A percentile compares a stretch with the other conserved stretches of the same genome.
These are phyloP conservation scores for Falco punctatus DNA, from an alignment of 2,113 vertebrate species.

Conservation along the genomic window DNA sequence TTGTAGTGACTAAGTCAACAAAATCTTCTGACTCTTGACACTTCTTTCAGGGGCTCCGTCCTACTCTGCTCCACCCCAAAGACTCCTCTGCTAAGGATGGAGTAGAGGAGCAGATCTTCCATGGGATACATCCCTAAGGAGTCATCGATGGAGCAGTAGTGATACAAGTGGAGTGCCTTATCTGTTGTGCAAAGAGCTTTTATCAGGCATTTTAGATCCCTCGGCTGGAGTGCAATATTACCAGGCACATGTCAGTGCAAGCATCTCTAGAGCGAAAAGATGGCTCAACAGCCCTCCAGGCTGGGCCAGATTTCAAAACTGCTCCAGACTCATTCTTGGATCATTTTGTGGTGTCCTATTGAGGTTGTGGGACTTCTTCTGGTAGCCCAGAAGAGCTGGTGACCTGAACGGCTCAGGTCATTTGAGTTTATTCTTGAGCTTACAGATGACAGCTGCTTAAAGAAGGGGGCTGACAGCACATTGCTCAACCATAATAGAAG, in stretches of 20 bases:
- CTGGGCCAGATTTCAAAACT: background rate
- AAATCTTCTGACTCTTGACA: background rate
- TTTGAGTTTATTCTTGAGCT: background rate
- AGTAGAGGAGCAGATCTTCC: background rate
- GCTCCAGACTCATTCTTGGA: background rate
- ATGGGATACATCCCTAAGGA: background rate
- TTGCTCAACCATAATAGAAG: background rate
- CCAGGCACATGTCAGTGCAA: background rate
- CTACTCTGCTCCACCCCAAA: background rate
- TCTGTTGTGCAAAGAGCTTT: background rate
- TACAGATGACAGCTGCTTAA: background rate
- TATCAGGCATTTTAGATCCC: background rate
- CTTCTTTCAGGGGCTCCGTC: background rate
- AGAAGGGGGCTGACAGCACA: background rate
- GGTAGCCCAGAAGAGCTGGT: background rate
- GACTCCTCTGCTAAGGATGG: background rate
- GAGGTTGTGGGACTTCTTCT: background rate
- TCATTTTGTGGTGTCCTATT: background rate
- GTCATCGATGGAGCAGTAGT: accelerated
- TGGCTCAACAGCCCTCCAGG: background rate
- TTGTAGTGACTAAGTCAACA: background rate
- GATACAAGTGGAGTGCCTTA: background rate
- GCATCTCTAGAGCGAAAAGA: background rate
- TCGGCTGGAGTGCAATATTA: background rate
- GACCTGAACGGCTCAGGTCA: background rate